Evolutionary conservation across 2,113 vertebrate species (phyloP).

Genomic region (Mixornis gularis): DNA sequence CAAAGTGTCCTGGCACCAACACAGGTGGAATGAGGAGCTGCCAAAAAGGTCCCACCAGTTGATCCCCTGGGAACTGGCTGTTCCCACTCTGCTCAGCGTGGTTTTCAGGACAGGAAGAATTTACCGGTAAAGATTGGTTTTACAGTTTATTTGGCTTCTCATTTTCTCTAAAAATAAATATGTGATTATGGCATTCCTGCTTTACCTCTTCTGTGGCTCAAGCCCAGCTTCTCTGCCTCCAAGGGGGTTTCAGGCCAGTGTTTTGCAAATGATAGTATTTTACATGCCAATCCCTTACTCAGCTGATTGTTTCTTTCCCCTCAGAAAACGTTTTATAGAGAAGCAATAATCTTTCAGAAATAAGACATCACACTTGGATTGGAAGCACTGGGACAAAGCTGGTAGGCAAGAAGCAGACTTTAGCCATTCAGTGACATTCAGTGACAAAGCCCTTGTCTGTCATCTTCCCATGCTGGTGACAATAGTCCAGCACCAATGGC

Average conservation of each 20-base stretch:
- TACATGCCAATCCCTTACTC: conserved; percentile 45
- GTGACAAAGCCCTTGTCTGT: background rate
- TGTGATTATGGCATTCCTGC: background rate
- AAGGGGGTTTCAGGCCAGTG: background rate
- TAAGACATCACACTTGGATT: background rate
- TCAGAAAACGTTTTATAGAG: conserved; percentile 24
- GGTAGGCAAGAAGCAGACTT: conserved; percentile 2
- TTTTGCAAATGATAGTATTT: conserved; percentile 55
- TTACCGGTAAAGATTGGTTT: background rate
- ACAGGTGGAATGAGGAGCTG: background rate
- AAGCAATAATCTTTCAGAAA: conserved; percentile 35
- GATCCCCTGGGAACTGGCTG: background rate
- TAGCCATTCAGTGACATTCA: background rate
- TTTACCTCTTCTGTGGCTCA: background rate
- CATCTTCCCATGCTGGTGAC: background rate
- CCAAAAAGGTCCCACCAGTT: background rate
- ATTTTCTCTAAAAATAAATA: conserved; percentile 25
- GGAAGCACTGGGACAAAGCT: background rate
- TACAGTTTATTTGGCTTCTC: conserved; percentile 8
- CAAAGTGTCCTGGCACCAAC: background rate
- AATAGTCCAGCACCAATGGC: background rate
- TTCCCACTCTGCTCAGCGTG: background rate
- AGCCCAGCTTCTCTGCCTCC: background rate
- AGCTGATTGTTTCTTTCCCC: background rate
- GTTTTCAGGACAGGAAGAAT: background rate